These are phyloP conservation scores for Punctoribates punctum DNA, from an alignment of 2,888 invertebrate species.

Conservation along the genomic window DNA sequence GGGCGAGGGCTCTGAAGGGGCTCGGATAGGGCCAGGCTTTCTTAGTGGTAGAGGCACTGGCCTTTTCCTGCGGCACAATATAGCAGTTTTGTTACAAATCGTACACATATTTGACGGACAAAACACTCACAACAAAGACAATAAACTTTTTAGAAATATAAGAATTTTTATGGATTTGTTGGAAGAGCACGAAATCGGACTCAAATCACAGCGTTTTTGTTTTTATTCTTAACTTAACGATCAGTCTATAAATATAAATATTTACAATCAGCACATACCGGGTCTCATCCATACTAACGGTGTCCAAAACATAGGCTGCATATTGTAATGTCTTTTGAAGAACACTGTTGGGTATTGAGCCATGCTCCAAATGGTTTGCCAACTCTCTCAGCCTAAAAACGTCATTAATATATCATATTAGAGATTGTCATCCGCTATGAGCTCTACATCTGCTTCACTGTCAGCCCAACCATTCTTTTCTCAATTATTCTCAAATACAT, in stretches of 20 bases:
- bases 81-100: not conserved
- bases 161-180: too few relatives aligned
- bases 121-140: too few relatives aligned
- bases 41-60: not conserved
- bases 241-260: not conserved
- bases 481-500: too few relatives aligned
- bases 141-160: too few relatives aligned
- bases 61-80: slow-evolving; percentile 13
- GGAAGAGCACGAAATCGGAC: too few relatives aligned
- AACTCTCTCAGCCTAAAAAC: slow-evolving; percentile 77
- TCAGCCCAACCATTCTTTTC: too few relatives aligned
- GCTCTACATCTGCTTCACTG: too few relatives aligned
- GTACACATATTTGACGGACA: too few relatives aligned
- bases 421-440: too few relatives aligned
- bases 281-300: slow-evolving; percentile 87
- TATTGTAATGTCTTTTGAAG: slow-evolving; percentile 88
- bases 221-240: too few relatives aligned
- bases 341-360: slow-evolving; percentile 81
- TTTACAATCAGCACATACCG: slow-evolving; percentile 65
- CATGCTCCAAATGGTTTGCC: slow-evolving; percentile 75
- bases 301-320: slow-evolving; percentile 86
- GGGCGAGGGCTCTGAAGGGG: slow-evolving; percentile 22
- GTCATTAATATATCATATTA: not conserved
- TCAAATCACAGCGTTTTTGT: too few relatives aligned
- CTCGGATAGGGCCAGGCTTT: slow-evolving; percentile 34